Evolutionary conservation across 2,888 invertebrate species (phyloP).

Genomic region (Metellina segmentata): DNA sequence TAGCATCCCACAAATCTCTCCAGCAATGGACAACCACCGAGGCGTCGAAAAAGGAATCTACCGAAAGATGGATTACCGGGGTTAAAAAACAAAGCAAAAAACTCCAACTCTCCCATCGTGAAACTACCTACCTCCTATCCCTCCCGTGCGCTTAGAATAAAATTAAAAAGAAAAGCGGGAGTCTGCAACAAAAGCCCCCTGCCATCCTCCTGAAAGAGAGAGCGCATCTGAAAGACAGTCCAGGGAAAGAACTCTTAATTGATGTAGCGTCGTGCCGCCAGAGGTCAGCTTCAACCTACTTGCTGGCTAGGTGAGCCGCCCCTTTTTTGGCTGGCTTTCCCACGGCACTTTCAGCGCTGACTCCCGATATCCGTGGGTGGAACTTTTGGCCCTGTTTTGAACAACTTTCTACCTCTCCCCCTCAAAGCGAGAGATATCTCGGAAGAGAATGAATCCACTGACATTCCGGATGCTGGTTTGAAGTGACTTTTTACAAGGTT

Average conservation of each 20-base stretch:
- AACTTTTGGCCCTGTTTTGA: conserved; percentile 33
- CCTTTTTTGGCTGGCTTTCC: conserved; percentile 53
- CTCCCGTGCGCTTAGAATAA: background rate
- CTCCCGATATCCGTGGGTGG: conserved; percentile 60
- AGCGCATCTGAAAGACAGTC: conserved; percentile 52
- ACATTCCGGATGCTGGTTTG: conserved; percentile 45
- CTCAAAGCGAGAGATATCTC: background rate
- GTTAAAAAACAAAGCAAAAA: conserved; percentile 28
- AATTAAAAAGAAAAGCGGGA: conserved; percentile 9
- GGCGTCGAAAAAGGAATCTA: conserved; percentile 67
- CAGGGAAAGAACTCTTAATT: conserved; percentile 65
- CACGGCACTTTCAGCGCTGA: conserved; percentile 23
- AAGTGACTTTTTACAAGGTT: conserved; percentile 6
- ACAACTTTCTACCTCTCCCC: background rate
- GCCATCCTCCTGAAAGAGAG: conserved; percentile 47
- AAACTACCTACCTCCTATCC: conserved; percentile 59
- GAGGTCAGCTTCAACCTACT: conserved; percentile 62
- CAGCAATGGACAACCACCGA: conserved; percentile 23
- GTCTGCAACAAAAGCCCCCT: conserved; percentile 59
- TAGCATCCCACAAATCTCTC: conserved; percentile 10
- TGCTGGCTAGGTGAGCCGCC: conserved; percentile 39
- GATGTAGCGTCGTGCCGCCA: conserved; percentile 74
- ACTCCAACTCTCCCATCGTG: conserved; percentile 57
- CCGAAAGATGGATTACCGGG: conserved; percentile 57
- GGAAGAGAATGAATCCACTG: conserved; percentile 8